A percentile compares a stretch with the other conserved stretches of the same genome.
Conservation (phyloP, 2,888 invertebrate genomes). For the Tenthredo livida region DNA sequence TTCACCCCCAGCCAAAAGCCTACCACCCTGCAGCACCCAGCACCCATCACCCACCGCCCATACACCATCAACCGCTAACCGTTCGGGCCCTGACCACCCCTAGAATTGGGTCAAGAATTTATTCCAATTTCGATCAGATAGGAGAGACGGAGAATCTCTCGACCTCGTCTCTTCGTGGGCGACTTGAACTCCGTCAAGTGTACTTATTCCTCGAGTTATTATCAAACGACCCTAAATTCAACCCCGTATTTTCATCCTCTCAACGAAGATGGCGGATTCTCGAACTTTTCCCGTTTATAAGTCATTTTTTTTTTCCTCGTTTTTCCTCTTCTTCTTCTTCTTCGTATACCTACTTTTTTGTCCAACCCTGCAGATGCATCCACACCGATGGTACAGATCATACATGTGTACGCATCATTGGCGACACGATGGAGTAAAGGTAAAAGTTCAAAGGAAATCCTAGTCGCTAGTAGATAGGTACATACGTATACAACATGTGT, state of each 20-base stretch:
- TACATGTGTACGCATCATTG: slow-evolving; percentile 33
- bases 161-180: not conserved
- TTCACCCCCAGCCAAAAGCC: not conserved
- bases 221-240: slow-evolving; percentile 9
- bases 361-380: not conserved
- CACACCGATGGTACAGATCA: not conserved
- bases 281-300: slow-evolving; percentile 41
- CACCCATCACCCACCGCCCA: not conserved
- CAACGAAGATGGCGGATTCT: not conserved
- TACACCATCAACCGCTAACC: slow-evolving; percentile 37
- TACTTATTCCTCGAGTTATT: slow-evolving; percentile 38
- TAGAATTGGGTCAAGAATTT: slow-evolving; percentile 42
- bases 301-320: not conserved
- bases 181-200: slow-evolving; percentile 33
- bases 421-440: slow-evolving; percentile 10
- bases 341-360: not conserved
- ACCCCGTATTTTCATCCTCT: slow-evolving; percentile 3
- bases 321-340: too few relatives aligned
- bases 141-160: slow-evolving; percentile 10
- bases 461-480: not conserved
- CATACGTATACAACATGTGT: not conserved
- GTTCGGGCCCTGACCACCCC: slow-evolving; percentile 39
- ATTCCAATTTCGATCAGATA: slow-evolving; percentile 35
- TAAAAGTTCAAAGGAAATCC: slow-evolving; percentile 39
- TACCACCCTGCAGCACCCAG: not conserved